Evolutionary conservation across 2,888 invertebrate species (phyloP).

Genomic region (Hyles lineata): DNA sequence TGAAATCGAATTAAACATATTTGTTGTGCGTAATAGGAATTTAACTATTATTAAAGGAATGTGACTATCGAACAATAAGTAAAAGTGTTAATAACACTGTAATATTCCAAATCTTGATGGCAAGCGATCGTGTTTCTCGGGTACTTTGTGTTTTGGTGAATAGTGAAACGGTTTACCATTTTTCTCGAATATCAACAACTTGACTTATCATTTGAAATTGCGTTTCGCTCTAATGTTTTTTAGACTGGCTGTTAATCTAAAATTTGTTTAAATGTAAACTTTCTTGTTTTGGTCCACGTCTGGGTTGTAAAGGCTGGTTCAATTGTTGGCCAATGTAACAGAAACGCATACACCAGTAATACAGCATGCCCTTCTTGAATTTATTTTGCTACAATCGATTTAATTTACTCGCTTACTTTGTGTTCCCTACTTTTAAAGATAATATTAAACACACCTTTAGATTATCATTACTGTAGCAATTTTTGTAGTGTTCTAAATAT

Average conservation of each 20-base stretch:
- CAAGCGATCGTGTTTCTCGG: neutral
- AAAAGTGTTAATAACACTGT: neutral
- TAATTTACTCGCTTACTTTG: neutral
- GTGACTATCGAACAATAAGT: neutral
- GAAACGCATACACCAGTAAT: neutral
- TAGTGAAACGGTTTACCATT: too few relatives aligned
- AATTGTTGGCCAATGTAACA: neutral
- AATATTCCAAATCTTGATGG: neutral
- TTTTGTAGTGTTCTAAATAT: neutral
- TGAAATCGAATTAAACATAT: neutral
- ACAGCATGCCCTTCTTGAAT: neutral
- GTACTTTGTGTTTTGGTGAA: too few relatives aligned
- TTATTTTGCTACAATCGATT: neutral
- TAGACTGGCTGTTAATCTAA: neutral
- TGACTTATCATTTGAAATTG: too few relatives aligned
- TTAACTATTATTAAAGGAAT: slow-evolving; percentile 13
- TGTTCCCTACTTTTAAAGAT: neutral
- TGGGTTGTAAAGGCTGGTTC: neutral
- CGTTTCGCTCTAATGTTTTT: too few relatives aligned
- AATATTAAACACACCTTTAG: neutral
- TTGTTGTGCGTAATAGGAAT: slow-evolving; percentile 25
- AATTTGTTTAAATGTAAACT: neutral
- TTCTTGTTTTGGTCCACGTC: neutral
- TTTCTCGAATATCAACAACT: too few relatives aligned
- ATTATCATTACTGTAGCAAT: neutral